Percentiles rank a stretch among this genome's conserved stretches.
Evolutionary conservation across 1,140 invertebrate species (phyloP).

Genomic region (Caerostris darwini): DNA sequence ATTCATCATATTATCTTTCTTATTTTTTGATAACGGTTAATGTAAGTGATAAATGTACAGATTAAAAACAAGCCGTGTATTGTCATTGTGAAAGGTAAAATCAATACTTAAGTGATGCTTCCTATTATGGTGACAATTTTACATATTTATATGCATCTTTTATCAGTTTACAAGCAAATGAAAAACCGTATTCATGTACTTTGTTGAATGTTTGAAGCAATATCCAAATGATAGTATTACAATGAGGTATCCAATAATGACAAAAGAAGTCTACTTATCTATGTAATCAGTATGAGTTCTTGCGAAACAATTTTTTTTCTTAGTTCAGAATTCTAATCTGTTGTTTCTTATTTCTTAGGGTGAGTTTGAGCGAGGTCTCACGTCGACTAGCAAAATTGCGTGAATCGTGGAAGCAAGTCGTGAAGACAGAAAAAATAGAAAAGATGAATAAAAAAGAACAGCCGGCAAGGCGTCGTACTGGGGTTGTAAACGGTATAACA

Average conservation of each 20-base stretch:
- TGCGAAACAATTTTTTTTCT: no score
- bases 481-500: slow-evolving; percentile 33
- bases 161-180: background rate
- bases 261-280: background rate
- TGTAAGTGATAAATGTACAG: background rate
- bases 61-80: background rate
- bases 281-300: background rate
- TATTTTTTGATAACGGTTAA: background rate
- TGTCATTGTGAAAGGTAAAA: background rate
- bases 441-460: background rate
- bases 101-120: background rate
- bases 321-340: background rate
- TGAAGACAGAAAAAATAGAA: slow-evolving; percentile 1
- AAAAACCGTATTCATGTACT: background rate
- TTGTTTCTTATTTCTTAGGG: slow-evolving; percentile 6
- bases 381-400: background rate
- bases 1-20: background rate
- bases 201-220: background rate
- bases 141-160: background rate
- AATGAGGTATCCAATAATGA: background rate
- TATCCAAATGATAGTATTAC: background rate
- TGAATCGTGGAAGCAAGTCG: slow-evolving; percentile 40
- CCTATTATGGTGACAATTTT: background rate
- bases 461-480: slow-evolving; percentile 7
- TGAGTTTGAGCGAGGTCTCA: slow-evolving; percentile 45